phyloP scores from a whole-genome alignment of 1,140 invertebrate genomes.

The Augochlora pura region DNA sequence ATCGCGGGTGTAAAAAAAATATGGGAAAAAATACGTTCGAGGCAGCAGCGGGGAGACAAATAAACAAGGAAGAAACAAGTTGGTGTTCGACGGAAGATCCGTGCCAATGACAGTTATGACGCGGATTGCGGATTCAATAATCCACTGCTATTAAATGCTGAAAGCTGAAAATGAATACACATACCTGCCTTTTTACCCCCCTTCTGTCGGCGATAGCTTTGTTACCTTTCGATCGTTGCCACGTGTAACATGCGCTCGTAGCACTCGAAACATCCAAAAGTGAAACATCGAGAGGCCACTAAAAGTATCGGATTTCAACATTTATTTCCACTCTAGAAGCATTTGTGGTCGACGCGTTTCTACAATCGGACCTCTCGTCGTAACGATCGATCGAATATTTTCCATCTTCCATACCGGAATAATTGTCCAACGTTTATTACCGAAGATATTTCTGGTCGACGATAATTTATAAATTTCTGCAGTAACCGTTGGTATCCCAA shows the following conservation, averaged over 20 bases:
- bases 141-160: slow-evolving; percentile 51
- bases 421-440: not conserved
- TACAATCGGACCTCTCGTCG: not conserved
- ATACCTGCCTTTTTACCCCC: not conserved
- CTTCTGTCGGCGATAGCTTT: slow-evolving; percentile 8
- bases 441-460: too few species aligned
- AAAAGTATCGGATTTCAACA: not conserved
- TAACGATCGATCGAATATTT: not conserved
- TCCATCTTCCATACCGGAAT: not conserved
- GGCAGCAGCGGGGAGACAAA: not conserved
- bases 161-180: slow-evolving; percentile 66
- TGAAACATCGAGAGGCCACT: slow-evolving; percentile 16
- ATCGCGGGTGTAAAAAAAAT: slow-evolving; percentile 4
- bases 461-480: too few species aligned
- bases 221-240: slow-evolving; percentile 8
- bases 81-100: slow-evolving; percentile 32
- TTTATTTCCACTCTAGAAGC: not conserved
- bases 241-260: slow-evolving; percentile 4
- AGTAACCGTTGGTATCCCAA: too few species aligned
- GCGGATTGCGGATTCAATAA: slow-evolving; percentile 58
- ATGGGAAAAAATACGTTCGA: not conserved
- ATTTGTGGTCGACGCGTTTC: not conserved
- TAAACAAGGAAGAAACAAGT: slow-evolving; percentile 37
- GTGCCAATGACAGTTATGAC: slow-evolving; percentile 54
- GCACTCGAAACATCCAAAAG: slow-evolving; percentile 26